These are phyloP conservation scores for Chromoteleia sp. DNA, from an alignment of 2,888 invertebrate genomes.

Conservation along the genomic window DNA sequence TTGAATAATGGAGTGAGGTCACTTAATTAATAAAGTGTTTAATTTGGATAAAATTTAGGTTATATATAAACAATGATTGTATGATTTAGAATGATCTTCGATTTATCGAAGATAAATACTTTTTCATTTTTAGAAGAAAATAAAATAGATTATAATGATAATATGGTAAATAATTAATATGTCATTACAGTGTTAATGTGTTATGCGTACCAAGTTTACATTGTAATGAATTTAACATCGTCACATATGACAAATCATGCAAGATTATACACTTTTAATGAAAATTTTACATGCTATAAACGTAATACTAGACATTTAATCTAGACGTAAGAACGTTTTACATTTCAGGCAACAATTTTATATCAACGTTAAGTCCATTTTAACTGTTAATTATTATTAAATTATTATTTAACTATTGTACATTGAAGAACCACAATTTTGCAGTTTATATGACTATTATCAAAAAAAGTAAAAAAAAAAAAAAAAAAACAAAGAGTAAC, in stretches of 20 bases:
- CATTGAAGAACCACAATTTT: constrained; percentile 2
- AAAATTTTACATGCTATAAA: constrained; percentile 31
- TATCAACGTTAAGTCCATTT: constrained; percentile 8
- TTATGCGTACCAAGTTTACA: no score
- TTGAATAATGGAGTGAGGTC: neutral
- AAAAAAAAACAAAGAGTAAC: no score
- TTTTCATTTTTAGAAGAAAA: no score
- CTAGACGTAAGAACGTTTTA: constrained; percentile 13
- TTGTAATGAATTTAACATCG: neutral
- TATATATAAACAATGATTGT: neutral
- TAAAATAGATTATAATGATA: no score
- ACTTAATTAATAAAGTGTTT: neutral
- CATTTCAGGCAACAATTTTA: constrained; percentile 20
- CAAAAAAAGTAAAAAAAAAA: no score
- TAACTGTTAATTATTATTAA: constrained; percentile 14
- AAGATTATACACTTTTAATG: constrained; percentile 20
- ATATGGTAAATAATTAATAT: no score
- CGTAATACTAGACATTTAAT: constrained; percentile 18
- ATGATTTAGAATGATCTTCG: no score
- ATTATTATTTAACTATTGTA: neutral
- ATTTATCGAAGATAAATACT: no score
- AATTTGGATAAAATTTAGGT: neutral
- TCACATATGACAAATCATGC: constrained; percentile 10
- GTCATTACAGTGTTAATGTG: no score
- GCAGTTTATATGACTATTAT: constrained; percentile 20